Conservation (phyloP, 2,888 invertebrate genomes). For the Theodoxus fluviatilis region DNA sequence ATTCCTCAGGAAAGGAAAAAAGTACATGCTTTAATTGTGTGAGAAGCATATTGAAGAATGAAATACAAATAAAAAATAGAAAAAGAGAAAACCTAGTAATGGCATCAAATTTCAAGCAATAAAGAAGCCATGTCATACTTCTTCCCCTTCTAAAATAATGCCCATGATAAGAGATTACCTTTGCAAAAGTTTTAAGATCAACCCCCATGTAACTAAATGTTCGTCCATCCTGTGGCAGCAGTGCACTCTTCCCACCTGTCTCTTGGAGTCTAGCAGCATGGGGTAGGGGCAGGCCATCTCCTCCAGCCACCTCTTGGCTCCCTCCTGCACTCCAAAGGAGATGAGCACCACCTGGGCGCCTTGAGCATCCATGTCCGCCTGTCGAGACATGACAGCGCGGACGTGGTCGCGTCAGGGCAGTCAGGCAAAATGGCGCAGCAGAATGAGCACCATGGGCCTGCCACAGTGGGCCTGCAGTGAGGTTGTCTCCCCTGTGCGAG, state of each 20-base stretch:
- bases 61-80: constrained; percentile 13
- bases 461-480: constrained; percentile 31
- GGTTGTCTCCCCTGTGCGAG: constrained; percentile 38
- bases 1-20: no score
- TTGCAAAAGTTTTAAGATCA: no score
- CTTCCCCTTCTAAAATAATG: not conserved
- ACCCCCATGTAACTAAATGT: no score
- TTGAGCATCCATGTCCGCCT: constrained; percentile 34
- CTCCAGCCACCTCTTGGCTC: constrained; percentile 51
- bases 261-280: constrained; percentile 49
- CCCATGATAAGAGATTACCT: no score
- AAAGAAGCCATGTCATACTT: not conserved
- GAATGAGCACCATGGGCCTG: constrained; percentile 42
- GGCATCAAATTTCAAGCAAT: not conserved
- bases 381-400: constrained; percentile 34
- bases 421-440: constrained; percentile 62
- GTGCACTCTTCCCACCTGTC: constrained; percentile 41
- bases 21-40: no score
- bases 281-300: constrained; percentile 51
- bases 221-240: no score
- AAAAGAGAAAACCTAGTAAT: no score
- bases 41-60: no score
- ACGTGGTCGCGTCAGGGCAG: constrained; percentile 62
- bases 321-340: constrained; percentile 52
- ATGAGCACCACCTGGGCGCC: constrained; percentile 46